phyloP scores from a whole-genome alignment of 1,140 invertebrate species.

The Diploscapter pachys region DNA sequence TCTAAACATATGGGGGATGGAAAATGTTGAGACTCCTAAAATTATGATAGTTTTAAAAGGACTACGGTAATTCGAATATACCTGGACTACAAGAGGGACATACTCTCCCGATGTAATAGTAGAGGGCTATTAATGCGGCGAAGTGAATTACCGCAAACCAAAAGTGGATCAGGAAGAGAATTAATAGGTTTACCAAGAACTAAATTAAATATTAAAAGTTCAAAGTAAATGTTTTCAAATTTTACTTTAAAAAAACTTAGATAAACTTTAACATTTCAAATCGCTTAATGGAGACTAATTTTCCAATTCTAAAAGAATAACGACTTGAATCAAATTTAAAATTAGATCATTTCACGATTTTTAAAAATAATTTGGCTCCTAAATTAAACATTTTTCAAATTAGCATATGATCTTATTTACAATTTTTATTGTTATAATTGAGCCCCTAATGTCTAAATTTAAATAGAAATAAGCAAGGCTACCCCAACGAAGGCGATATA shows the following conservation, averaged over 20 bases:
- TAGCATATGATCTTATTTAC: no score
- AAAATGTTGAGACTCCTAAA: constrained; percentile 46
- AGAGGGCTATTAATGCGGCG: constrained; percentile 75
- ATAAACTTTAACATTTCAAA: no score
- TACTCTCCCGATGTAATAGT: constrained; percentile 85
- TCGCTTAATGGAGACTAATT: no score
- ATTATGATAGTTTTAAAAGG: no score
- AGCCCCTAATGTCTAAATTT: no score
- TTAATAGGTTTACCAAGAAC: constrained; percentile 77
- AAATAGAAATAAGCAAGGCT: constrained; percentile 45
- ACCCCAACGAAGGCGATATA: constrained; percentile 87
- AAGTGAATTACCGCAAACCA: constrained; percentile 80
- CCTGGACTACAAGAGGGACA: constrained; percentile 90
- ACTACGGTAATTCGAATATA: constrained; percentile 51
- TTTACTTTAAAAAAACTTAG: no score
- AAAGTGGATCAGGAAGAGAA: constrained; percentile 91
- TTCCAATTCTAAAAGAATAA: no score
- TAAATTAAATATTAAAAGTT: constrained; percentile 60
- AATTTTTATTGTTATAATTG: no score
- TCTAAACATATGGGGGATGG: constrained; percentile 68
- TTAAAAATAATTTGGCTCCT: no score
- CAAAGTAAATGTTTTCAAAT: constrained; percentile 43
- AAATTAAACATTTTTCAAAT: no score
- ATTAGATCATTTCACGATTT: no score
- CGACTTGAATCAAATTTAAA: no score